Conservation (phyloP, 2,888 invertebrate species). For the Patella pellucida region DNA sequence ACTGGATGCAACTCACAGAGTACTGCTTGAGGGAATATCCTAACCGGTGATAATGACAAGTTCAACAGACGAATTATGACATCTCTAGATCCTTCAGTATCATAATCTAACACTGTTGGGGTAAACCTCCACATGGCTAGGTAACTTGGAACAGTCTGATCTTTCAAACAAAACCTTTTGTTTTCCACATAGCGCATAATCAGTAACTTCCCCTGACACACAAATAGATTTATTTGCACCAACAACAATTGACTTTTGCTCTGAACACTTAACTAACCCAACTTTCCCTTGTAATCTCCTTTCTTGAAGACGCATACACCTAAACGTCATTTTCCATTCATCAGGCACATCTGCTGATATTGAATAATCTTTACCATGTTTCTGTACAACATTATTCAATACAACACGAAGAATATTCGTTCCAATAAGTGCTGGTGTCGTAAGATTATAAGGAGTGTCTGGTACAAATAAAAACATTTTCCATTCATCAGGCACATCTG, state of each 20-base stretch:
- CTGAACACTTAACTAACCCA: not conserved
- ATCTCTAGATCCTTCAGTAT: not conserved
- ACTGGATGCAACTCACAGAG: not conserved
- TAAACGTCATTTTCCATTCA: not conserved
- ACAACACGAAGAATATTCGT: too few relatives aligned
- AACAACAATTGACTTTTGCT: not conserved
- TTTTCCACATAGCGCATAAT: not conserved
- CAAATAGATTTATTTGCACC: not conserved
- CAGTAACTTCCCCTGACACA: not conserved
- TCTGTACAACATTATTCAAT: too few relatives aligned
- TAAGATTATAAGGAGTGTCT: too few relatives aligned
- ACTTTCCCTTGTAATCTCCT: not conserved
- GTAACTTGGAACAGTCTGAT: not conserved
- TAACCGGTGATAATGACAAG: not conserved
- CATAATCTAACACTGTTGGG: not conserved
- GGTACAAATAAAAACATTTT: too few relatives aligned
- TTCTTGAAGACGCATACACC: not conserved
- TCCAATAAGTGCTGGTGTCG: too few relatives aligned
- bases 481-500: not conserved
- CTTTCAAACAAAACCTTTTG: not conserved
- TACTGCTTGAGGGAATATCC: not conserved
- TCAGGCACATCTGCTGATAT: not conserved
- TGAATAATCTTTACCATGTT: not conserved
- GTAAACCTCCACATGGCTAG: not conserved
- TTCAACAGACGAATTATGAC: not conserved